Percentiles rank a stretch among this genome's conserved stretches.
Conservation (phyloP, 1,140 invertebrate species). For the Sinella curviseta region DNA sequence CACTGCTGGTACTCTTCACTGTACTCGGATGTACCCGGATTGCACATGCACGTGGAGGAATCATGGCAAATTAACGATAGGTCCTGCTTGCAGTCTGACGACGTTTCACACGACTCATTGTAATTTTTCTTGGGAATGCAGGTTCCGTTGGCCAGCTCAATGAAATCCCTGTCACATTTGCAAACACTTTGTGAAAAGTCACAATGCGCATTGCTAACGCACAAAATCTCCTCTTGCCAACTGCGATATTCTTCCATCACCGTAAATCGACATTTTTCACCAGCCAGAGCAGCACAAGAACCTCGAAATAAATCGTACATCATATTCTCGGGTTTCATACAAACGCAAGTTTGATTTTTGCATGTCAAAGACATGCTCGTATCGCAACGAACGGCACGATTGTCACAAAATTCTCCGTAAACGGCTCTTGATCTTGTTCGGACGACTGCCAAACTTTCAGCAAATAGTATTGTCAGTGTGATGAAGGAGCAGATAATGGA, state of each 20-base stretch:
- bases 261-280: conserved; percentile 11
- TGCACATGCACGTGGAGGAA: neutral
- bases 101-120: neutral
- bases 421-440: neutral
- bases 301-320: neutral
- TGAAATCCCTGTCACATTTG: neutral
- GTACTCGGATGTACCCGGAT: neutral
- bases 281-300: neutral
- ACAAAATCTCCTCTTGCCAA: conserved; percentile 9
- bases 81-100: neutral
- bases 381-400: conserved; percentile 18
- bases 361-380: neutral
- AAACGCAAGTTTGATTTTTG: neutral
- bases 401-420: conserved; percentile 18
- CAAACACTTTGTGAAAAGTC: neutral
- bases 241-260: conserved; percentile 15
- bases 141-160: neutral
- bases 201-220: conserved; percentile 11
- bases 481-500: too few relatives aligned
- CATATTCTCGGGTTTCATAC: conserved; percentile 11
- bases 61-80: neutral
- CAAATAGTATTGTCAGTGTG: too few relatives aligned
- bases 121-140: conserved; percentile 7
- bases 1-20: neutral
- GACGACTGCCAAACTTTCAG: neutral